Evolutionary conservation across 2,888 invertebrate species (phyloP).

Genomic region (Agapetus fuscipes): DNA sequence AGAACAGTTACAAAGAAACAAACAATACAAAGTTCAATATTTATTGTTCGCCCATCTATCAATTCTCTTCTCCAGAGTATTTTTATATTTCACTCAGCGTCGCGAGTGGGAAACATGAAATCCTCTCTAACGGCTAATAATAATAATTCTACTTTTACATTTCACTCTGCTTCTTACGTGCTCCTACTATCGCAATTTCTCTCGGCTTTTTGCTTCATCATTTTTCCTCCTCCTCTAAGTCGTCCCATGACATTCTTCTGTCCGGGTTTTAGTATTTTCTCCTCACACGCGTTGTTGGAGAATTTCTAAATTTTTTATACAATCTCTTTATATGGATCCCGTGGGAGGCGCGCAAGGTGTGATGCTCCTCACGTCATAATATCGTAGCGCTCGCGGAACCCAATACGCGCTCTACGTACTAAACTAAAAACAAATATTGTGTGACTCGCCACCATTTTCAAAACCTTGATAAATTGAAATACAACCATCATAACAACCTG

Average conservation of each 20-base stretch:
- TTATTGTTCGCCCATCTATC: no score
- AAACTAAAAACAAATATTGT: background rate
- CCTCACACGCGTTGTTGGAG: background rate
- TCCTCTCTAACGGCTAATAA: background rate
- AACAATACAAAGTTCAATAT: no score
- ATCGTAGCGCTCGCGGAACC: background rate
- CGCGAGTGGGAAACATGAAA: no score
- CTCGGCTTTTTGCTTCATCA: background rate
- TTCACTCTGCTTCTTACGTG: background rate
- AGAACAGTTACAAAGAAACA: no score
- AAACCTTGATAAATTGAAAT: constrained; percentile 1
- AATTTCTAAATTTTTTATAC: constrained; percentile 3
- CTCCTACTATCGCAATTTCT: background rate
- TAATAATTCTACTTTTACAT: background rate
- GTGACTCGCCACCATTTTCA: no score
- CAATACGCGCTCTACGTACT: background rate
- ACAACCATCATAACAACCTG: no score
- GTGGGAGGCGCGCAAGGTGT: no score
- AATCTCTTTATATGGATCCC: constrained; percentile 7
- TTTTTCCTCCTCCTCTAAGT: background rate
- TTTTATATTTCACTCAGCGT: no score
- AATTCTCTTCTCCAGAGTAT: no score
- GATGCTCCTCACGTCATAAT: background rate
- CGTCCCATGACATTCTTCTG: background rate
- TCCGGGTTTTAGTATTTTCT: no score